Percentiles rank a stretch among this genome's conserved stretches.
Conservation (phyloP, 2,888 invertebrate genomes). For the Monoplex corrugatus region DNA sequence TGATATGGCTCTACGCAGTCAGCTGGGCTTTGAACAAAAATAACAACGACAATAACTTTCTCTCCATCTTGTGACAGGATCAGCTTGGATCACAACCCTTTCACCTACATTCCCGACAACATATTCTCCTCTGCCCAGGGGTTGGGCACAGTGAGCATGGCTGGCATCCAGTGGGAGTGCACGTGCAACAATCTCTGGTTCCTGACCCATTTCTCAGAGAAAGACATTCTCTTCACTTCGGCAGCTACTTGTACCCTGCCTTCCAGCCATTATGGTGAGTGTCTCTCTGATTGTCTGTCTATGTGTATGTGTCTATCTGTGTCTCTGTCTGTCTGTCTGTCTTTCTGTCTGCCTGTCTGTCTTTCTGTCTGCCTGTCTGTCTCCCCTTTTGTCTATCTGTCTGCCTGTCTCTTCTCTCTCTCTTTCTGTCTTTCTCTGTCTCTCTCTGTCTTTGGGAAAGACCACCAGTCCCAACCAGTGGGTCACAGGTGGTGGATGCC, state of each 20-base stretch:
- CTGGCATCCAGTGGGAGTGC: conserved; percentile 47
- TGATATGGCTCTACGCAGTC: no score
- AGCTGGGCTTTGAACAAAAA: no score
- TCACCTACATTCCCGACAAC: conserved; percentile 44
- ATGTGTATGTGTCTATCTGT: neutral
- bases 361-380: neutral
- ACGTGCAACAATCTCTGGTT: conserved; percentile 52
- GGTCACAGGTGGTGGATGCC: no score
- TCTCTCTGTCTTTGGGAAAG: neutral
- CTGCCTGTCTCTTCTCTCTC: neutral
- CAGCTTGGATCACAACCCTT: conserved; percentile 47
- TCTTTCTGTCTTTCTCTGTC: neutral
- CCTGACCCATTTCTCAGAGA: conserved; percentile 9
- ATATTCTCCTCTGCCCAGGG: conserved; percentile 42
- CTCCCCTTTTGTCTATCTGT: no score
- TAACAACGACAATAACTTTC: neutral
- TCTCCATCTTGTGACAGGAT: neutral
- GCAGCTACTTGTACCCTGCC: conserved; percentile 26
- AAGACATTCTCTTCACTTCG: conserved; percentile 33
- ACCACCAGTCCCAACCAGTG: no score
- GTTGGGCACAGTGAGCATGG: conserved; percentile 43
- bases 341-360: neutral
- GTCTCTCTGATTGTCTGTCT: neutral
- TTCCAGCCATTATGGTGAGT: conserved; percentile 18
- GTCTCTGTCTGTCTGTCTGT: neutral